Conservation (phyloP, 1,140 invertebrate species). For the Paralvinella palmiformis region DNA sequence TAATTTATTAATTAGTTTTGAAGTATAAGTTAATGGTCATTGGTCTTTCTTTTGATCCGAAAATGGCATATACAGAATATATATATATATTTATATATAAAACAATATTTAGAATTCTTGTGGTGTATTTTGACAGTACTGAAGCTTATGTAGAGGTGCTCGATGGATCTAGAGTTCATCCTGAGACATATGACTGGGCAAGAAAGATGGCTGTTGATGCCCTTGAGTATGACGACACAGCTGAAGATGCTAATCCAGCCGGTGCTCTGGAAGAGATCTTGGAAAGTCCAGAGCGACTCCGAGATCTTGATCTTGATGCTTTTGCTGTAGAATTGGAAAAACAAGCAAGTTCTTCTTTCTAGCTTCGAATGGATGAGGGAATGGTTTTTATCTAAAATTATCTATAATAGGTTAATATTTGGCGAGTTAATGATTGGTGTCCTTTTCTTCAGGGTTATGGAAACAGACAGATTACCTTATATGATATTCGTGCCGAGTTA, state of each 20-base stretch:
- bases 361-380: background rate
- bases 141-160: constrained; percentile 57
- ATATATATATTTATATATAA: no score
- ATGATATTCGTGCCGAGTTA: constrained; percentile 93
- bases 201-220: constrained; percentile 99
- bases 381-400: background rate
- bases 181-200: constrained; percentile 99
- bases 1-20: no score
- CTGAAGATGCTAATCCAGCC: constrained; percentile 76
- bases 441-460: constrained; percentile 68
- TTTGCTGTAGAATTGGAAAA: constrained; percentile 94
- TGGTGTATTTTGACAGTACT: constrained; percentile 1
- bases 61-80: no score
- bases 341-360: constrained; percentile 58
- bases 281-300: constrained; percentile 84
- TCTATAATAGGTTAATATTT: background rate
- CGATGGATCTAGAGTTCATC: constrained; percentile 96
- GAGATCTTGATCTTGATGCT: constrained; percentile 95
- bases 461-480: constrained; percentile 94
- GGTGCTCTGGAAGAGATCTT: constrained; percentile 95
- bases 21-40: no score
- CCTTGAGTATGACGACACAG: constrained; percentile 89
- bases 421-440: background rate
- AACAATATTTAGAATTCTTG: no score
- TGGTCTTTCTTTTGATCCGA: no score